Evolutionary conservation across 1,140 invertebrate species (phyloP), one percentile per base, ranked within the genome.

Genomic region (Diachasma alloeum): DNA sequence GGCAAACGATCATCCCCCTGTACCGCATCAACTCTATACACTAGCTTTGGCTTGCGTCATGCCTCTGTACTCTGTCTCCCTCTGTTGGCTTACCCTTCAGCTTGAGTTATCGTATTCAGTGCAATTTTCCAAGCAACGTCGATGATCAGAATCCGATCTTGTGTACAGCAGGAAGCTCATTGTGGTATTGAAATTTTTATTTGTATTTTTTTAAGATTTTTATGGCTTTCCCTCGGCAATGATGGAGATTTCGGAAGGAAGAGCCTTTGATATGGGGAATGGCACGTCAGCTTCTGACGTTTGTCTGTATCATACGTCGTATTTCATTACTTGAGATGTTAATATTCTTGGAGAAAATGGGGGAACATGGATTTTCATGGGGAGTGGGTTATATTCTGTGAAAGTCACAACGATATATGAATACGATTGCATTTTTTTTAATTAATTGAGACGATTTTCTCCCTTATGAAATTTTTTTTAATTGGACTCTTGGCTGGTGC

Each of bases 301-400:
- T 75, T 81, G 81, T 82, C 82, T 87, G 83, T 82, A 88, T 87
- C 86, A 87, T 86, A 83, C 83, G 87, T 86, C 86, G 85, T 79
- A 82, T 86, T 83, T 80, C 83, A 84, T 87, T 85, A 83, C 74
- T 80, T 77, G 79, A 74, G 81, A 81, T 87, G 87, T n/a, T n/a
- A n/a, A 85, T 81, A 84, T 86, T 83, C 77, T 71, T 66, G 73
- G 74, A 76, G 82, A 85, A 85, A 81, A n/a, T 79, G n/a, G 53
- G 6, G 36, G 11, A 31, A 67, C 26, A 37, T 15, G 26, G 4
- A 66, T 4, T 63, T 26, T 9, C 24, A 24, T 63, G 4, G n/a
- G n/a, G n/a, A n/a, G n/a, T n/a, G n/a, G n/a, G n/a, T n/a, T n/a
- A n/a, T 24, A 24, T 24, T 63, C 22, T 63, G 13, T 63, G 24